Evolutionary conservation across 1,140 invertebrate species (phyloP), one percentile per base, ranked within the genome.

Genomic region (Diploscapter pachys): DNA sequence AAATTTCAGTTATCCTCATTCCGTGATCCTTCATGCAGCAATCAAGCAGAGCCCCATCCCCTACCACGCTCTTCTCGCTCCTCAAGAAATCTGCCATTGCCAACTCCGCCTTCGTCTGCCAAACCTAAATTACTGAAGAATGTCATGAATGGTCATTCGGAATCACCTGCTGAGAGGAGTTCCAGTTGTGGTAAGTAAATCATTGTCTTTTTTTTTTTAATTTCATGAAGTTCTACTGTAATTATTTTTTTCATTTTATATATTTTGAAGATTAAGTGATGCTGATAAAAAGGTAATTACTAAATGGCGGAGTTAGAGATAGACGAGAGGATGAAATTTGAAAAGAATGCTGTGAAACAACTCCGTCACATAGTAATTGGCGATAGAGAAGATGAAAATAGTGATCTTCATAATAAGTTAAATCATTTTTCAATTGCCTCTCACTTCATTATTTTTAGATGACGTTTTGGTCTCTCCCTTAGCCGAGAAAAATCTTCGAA

Each of bases 401-500:
- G 57, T 59, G 57, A 59, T 59, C 13, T 59, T 13, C 13, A 11
- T 59, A 11, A 11, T 11, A 13, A 11, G 11, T 59, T 59, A 13
- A 59, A 59, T 11, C 13, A 13, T 59, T 59, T 59, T 59, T 59
- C 13, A 59, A 59, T 59, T 13, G 57, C 11, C 11, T 11, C 13
- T 59, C 11, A 11, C 11, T 59, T 11, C 13, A 59, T 65, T 53
- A 53, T 31, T 52, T 68, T 68, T 48, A 50, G 81, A 79, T 48
- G 79, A 71, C n/a, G 50, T 82, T 9, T 57, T 73, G n/a, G 80
- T 73, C 11, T 79, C 92, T 77, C 92, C 94, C 11, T 88, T 98
- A 75, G 95, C 97, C 88, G 94, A 96, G 78, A 93, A 96, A 87
- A 97, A 97, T 89, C 94, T 98, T 70, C 93, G 95, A 83, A 91